Conservation (phyloP, 2,113 vertebrate species). For the Brachyhypopomus occidentalis region DNA sequence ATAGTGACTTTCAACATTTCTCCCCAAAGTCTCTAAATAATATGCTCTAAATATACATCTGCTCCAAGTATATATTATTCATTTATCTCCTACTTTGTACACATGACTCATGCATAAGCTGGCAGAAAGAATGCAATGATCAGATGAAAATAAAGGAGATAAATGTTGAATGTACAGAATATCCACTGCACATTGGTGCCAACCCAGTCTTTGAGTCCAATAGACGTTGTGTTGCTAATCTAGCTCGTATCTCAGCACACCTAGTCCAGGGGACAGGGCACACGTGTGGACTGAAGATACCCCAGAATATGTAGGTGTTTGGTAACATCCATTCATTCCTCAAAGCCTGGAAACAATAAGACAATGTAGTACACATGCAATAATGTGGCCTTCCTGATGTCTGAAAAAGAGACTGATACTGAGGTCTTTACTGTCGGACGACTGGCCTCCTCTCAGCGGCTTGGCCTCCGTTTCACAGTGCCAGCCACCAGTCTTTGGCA, state of each 20-base stretch:
- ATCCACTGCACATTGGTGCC: too few species aligned
- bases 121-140: neutral
- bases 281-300: too few species aligned
- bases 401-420: conserved; percentile 31
- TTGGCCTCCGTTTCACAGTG: conserved; percentile 20
- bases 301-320: too few species aligned
- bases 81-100: neutral
- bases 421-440: conserved; percentile 15
- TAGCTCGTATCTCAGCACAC: too few species aligned
- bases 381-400: conserved; percentile 25
- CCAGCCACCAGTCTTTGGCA: neutral
- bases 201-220: too few species aligned
- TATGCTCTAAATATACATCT: neutral
- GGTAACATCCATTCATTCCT: neutral
- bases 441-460: conserved; percentile 13
- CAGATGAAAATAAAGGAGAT: neutral
- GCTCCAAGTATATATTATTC: neutral
- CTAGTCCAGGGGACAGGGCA: too few species aligned
- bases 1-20: too few species aligned
- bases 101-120: neutral
- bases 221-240: too few species aligned
- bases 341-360: neutral
- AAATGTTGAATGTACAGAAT: neutral
- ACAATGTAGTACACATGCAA: conserved; percentile 3
- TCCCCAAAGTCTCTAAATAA: neutral